These are phyloP conservation scores for Drosophila borealis DNA, from an alignment of 2,888 invertebrate species.

Conservation along the genomic window DNA sequence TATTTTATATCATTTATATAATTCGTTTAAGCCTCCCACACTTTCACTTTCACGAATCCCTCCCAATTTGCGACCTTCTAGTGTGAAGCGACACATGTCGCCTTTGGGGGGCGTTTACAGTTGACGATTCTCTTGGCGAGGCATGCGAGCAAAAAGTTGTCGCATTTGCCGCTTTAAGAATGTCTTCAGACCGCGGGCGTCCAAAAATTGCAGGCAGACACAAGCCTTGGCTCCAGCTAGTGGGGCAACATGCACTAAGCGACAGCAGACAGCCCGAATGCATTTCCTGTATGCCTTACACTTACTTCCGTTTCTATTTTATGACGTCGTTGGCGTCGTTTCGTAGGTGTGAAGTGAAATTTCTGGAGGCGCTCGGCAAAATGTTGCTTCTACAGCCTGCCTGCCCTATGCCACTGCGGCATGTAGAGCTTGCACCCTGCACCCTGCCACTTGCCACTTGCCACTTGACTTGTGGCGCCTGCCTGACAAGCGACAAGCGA, in stretches of 20 bases:
- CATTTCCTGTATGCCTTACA: conserved; percentile 68
- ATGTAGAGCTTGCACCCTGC: conserved; percentile 15
- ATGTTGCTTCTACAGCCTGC: conserved; percentile 10
- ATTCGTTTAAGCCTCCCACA: too few relatives aligned
- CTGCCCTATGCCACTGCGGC: conserved; percentile 11
- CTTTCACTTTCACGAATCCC: conserved; percentile 3
- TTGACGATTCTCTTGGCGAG: conserved; percentile 41
- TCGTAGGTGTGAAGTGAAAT: conserved; percentile 74
- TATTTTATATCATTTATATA: too few relatives aligned
- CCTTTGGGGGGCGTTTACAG: conserved; percentile 16
- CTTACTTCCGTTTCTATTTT: conserved; percentile 72
- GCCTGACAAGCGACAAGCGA: conserved; percentile 39
- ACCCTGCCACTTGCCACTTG: conserved; percentile 34
- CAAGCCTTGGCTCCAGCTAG: too few relatives aligned
- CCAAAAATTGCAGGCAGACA: too few relatives aligned
- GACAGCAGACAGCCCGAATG: conserved; percentile 51
- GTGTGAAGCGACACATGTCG: conserved; percentile 49
- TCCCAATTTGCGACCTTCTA: conserved; percentile 1
- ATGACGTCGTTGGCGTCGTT: conserved; percentile 23
- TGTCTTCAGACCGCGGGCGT: conserved; percentile 13
- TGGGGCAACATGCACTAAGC: conserved; percentile 32
- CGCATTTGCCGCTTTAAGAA: conserved; percentile 14
- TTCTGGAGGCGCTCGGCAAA: conserved; percentile 51
- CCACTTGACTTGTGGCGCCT: conserved; percentile 58
- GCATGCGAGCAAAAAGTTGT: conserved; percentile 56